Evolutionary conservation across 2,113 vertebrate species (phyloP), one percentile per base, ranked within the genome.

Genomic region (Pan paniscus): DNA sequence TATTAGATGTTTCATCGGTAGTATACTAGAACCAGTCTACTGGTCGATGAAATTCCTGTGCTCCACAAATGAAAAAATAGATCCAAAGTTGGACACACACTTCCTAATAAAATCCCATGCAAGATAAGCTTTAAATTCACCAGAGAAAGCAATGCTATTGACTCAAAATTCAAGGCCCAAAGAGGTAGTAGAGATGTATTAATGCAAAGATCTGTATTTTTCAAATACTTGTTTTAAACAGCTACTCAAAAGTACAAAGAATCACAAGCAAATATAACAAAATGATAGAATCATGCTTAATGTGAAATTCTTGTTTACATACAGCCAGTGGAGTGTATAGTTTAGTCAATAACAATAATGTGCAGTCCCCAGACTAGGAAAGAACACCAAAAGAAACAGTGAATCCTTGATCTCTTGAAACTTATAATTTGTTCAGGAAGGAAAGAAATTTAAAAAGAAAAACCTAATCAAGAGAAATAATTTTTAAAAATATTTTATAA

Each of bases 91-190:
- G 14, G 5, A 46, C 46, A 38, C 70, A 22, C 2, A 83, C 23
- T 85, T 91, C 85, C 38, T 85, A 90, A 89, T 61, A 8, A 89
- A 83, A 93, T 76, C 46, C 43, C 57, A 88, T 6, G 30, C 46
- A 35, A 92, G 30, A 87, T 16, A n/a, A 93, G 6, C 52, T 86
- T 90, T 64, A 96, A 52, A 35, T 73, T 85, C 75, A 92, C 23
- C 67, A 89, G 46, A 89, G 35, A 90, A 50, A 94, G 25, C 22
- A 76, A 52, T 48, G 10, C 57, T 90, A 52, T 68, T 23, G 55
- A 82, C 23, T 95, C 59, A 91, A 84, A 91, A 57, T 83, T 94
- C 61, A 94, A 96, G 52, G 89, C 78, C 94, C 48, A 90, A 89
- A 90, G 35, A 93, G 50, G 61, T 50, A 85, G 50, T 38, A 86